Percentiles rank a stretch among this genome's conserved stretches.
These are phyloP conservation scores for Alsophila aescularia DNA, from an alignment of 2,888 invertebrate species.

Conservation along the genomic window DNA sequence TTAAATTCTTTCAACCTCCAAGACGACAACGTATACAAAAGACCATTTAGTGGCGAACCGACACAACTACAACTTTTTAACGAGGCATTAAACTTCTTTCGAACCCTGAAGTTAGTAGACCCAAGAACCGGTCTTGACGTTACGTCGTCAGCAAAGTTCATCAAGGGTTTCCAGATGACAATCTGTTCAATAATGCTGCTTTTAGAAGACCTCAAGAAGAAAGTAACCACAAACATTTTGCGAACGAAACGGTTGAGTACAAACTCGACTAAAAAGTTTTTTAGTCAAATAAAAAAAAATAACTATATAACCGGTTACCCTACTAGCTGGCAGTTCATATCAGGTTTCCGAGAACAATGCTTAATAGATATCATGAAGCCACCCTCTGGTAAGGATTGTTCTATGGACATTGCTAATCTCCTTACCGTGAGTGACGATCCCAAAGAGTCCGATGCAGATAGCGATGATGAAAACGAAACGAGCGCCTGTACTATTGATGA, in stretches of 20 bases:
- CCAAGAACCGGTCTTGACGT: constrained; percentile 39
- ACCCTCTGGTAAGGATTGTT: constrained; percentile 17
- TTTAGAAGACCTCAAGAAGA: constrained; percentile 38
- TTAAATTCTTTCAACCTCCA: constrained; percentile 34
- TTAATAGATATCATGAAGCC: constrained; percentile 23
- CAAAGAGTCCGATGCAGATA: neutral
- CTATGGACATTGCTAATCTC: constrained; percentile 3
- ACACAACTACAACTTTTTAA: constrained; percentile 38
- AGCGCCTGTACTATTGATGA: constrained; percentile 3
- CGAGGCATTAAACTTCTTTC: constrained; percentile 40
- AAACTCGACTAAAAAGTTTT: constrained; percentile 22
- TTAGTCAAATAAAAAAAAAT: constrained; percentile 24
- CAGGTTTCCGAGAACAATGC: constrained; percentile 17
- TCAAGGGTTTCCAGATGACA: constrained; percentile 43
- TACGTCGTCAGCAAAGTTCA: constrained; percentile 39
- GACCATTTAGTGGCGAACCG: constrained; percentile 37
- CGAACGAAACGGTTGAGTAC: constrained; percentile 27
- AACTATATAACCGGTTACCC: constrained; percentile 23
- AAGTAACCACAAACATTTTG: constrained; percentile 19
- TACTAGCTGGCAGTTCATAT: constrained; percentile 15
- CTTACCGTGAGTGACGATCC: neutral
- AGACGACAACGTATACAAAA: constrained; percentile 26
- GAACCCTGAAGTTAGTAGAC: constrained; percentile 40
- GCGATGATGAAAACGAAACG: neutral
- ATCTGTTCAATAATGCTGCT: constrained; percentile 42